A percentile compares a stretch with the other conserved stretches of the same genome.
Evolutionary conservation across 2,888 invertebrate species (phyloP).

Genomic region (Drosophila paracracens): DNA sequence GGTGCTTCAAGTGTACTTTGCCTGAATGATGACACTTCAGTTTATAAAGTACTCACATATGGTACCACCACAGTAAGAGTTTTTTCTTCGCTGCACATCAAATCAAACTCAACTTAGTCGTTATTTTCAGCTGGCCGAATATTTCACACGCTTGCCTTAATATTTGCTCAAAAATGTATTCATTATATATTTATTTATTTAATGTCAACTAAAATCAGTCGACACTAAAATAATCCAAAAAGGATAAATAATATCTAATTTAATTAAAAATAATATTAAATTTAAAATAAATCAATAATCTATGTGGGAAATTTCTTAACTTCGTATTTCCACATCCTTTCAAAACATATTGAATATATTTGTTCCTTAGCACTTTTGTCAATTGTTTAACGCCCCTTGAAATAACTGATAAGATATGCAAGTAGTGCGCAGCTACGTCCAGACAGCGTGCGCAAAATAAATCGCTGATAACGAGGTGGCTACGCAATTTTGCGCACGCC

Average conservation of each 20-base stretch:
- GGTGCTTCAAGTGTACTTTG: slow-evolving; percentile 54
- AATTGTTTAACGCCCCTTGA: slow-evolving; percentile 6
- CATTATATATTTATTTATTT: neutral
- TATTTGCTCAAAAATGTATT: neutral
- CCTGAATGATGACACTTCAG: slow-evolving; percentile 58
- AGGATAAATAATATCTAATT: neutral
- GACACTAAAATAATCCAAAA: neutral
- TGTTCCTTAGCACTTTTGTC: neutral
- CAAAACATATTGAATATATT: slow-evolving; percentile 67
- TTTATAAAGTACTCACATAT: slow-evolving; percentile 42
- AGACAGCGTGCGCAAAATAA: slow-evolving; percentile 39
- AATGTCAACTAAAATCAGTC: neutral
- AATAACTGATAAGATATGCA: slow-evolving; percentile 48
- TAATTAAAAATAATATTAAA: neutral
- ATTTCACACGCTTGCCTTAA: neutral
- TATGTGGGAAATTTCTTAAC: slow-evolving; percentile 25
- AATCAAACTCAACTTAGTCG: slow-evolving; percentile 24
- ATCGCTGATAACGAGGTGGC: slow-evolving; percentile 10
- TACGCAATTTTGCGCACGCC: slow-evolving; percentile 55
- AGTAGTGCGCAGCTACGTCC: slow-evolving; percentile 59
- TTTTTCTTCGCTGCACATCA: slow-evolving; percentile 43
- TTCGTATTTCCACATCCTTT: slow-evolving; percentile 76
- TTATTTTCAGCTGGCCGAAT: neutral
- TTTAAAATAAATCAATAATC: neutral
- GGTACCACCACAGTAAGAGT: slow-evolving; percentile 30